Conservation (phyloP, 2,113 vertebrate species). For the Barbus barbus region DNA sequence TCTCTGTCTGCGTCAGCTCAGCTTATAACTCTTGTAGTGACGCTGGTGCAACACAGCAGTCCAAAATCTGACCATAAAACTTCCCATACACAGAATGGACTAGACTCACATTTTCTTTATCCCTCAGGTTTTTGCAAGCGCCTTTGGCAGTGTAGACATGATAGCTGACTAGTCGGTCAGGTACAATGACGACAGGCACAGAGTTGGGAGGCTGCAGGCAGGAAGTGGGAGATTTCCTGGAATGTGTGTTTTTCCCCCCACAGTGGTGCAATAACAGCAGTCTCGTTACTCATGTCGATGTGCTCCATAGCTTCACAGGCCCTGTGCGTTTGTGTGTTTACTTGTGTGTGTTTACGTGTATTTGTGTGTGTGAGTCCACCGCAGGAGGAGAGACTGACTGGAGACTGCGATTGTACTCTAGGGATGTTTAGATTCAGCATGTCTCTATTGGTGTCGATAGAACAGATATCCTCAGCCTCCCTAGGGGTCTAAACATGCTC, state of each 20-base stretch:
- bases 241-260: constrained; percentile 75
- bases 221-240: constrained; percentile 84
- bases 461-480: not conserved
- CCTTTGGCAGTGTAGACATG: not conserved
- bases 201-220: constrained; percentile 71
- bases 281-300: constrained; percentile 67
- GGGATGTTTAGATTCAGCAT: not conserved
- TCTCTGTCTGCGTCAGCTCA: constrained; percentile 23
- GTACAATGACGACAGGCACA: constrained; percentile 64
- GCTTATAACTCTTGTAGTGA: constrained; percentile 18
- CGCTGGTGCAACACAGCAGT: not conserved
- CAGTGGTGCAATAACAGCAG: constrained; percentile 76
- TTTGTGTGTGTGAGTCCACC: constrained; percentile 45
- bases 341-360: constrained; percentile 39
- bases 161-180: constrained; percentile 55
- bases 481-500: not conserved
- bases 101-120: not conserved
- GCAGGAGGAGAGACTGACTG: constrained; percentile 34
- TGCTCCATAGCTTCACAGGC: constrained; percentile 9
- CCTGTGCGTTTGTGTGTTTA: constrained; percentile 40
- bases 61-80: not conserved
- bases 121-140: not conserved
- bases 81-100: not conserved
- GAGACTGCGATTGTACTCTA: constrained; percentile 8
- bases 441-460: constrained; percentile 27